Percentiles rank a stretch among this genome's conserved stretches.
Conservation (phyloP, 1,140 invertebrate species). For the Proales similis region DNA sequence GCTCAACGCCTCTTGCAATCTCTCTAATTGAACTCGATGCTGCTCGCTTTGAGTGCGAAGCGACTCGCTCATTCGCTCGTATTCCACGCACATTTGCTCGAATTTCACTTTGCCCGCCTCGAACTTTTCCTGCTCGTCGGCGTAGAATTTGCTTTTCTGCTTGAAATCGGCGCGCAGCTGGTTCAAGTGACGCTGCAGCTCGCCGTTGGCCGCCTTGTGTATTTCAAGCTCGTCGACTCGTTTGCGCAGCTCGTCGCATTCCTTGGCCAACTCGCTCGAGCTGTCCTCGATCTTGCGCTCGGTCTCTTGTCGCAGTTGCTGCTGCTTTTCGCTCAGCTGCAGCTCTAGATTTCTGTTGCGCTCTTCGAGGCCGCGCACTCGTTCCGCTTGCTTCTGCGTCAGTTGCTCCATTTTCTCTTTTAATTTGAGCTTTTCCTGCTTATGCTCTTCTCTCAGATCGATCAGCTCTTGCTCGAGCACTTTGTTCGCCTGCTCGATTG, state of each 20-base stretch:
- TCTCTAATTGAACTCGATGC: neutral
- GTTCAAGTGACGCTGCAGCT: neutral
- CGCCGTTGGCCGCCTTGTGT: neutral
- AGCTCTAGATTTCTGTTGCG: neutral
- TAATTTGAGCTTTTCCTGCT: neutral
- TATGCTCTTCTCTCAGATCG: neutral
- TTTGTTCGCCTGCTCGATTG: conserved; percentile 31
- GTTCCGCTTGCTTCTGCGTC: conserved; percentile 14
- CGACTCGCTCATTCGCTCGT: neutral
- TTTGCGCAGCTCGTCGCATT: neutral
- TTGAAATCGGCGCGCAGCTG: no score
- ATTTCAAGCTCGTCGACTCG: neutral
- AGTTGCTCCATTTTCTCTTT: conserved; percentile 30
- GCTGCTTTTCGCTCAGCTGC: no score
- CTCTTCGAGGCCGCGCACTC: conserved; percentile 2
- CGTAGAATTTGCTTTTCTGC: no score
- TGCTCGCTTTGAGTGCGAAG: neutral
- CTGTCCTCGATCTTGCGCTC: neutral
- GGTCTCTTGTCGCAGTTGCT: no score
- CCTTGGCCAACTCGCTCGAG: neutral
- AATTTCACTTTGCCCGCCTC: no score
- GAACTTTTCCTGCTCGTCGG: no score
- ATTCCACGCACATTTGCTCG: neutral
- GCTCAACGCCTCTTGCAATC: neutral
- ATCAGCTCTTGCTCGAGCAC: conserved; percentile 11